These are phyloP conservation scores for Eupeodes latifasciatus DNA, from an alignment of 2,888 invertebrate genomes.

Conservation along the genomic window DNA sequence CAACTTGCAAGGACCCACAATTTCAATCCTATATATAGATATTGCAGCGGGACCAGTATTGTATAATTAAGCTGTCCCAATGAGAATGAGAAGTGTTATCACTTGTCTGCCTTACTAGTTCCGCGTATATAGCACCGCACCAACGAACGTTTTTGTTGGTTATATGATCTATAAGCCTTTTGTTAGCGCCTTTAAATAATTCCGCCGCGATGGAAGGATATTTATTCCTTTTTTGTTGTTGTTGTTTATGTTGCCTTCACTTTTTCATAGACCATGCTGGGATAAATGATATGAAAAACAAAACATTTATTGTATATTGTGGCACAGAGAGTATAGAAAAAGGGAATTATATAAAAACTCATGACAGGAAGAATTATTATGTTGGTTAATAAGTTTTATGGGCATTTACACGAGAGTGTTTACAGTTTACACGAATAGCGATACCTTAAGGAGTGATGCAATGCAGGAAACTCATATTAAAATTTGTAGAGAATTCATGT, in stretches of 20 bases:
- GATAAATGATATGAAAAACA: conserved; percentile 59
- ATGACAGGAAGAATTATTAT: conserved; percentile 66
- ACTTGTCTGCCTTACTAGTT: conserved; percentile 56
- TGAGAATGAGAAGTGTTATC: conserved; percentile 58
- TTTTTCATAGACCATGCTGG: conserved; percentile 41
- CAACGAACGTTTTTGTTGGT: neutral
- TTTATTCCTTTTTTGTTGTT: conserved; percentile 25
- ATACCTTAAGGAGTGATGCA: neutral
- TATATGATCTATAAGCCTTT: conserved; percentile 26
- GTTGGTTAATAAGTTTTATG: conserved; percentile 61
- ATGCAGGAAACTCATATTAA: neutral
- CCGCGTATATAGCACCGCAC: neutral
- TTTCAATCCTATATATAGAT: neutral
- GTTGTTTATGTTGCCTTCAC: neutral
- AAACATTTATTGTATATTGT: conserved; percentile 45
- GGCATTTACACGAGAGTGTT: conserved; percentile 28
- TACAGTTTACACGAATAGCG: neutral
- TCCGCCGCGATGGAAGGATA: conserved; percentile 60
- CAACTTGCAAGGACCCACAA: neutral
- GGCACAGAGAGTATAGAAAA: conserved; percentile 45
- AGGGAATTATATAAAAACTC: conserved; percentile 57
- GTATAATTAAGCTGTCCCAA: conserved; percentile 68
- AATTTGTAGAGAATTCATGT: no score
- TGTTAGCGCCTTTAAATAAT: conserved; percentile 62
- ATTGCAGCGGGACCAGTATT: conserved; percentile 51